phyloP scores from a whole-genome alignment of 2,888 invertebrate species.

The Folsomia manolachei region DNA sequence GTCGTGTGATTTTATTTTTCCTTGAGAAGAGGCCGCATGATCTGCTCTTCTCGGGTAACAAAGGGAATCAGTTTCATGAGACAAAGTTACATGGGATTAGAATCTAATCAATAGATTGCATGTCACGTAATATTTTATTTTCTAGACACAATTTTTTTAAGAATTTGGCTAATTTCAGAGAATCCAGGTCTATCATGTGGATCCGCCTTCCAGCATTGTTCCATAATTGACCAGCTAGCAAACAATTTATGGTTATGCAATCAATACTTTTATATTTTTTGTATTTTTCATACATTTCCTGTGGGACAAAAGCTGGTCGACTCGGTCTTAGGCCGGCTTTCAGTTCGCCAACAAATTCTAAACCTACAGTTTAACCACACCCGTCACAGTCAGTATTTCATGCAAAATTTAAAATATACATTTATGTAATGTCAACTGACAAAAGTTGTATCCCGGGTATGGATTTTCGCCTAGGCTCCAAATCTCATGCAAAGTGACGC shows the following conservation, averaged over 20 bases:
- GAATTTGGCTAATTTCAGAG: conserved; percentile 1
- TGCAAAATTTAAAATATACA: too few relatives aligned
- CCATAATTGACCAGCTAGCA: background rate
- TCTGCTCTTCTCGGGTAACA: too few relatives aligned
- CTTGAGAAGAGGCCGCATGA: too few relatives aligned
- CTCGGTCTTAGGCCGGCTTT: conserved; percentile 4
- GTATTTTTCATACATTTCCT: background rate
- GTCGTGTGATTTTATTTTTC: too few relatives aligned
- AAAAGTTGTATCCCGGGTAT: background rate
- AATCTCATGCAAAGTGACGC: background rate
- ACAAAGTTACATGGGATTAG: background rate
- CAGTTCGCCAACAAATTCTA: conserved; percentile 1
- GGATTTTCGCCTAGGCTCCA: conserved; percentile 2
- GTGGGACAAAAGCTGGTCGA: background rate
- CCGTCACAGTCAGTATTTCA: too few relatives aligned
- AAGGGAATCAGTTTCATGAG: too few relatives aligned
- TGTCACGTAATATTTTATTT: background rate
- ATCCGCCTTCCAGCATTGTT: conserved; percentile 5
- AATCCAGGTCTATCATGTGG: background rate
- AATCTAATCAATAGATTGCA: background rate
- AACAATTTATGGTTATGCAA: too few relatives aligned
- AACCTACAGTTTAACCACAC: too few relatives aligned
- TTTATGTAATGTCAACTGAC: too few relatives aligned
- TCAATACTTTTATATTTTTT: background rate
- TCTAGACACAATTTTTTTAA: background rate